These are phyloP conservation scores for Magallana ariakensis DNA, from an alignment of 1,140 invertebrate species.

Conservation along the genomic window DNA sequence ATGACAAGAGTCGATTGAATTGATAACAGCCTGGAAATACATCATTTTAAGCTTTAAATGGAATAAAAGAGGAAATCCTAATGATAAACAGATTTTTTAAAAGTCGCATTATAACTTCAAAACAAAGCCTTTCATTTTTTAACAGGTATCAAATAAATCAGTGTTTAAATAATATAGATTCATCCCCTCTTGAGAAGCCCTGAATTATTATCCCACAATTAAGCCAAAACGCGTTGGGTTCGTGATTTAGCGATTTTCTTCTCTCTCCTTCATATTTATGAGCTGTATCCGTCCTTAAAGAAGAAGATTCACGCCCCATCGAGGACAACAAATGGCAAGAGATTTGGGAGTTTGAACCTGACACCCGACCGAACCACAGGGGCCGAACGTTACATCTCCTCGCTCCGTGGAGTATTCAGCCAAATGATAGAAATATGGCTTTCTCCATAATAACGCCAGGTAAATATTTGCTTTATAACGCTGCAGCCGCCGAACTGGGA, in stretches of 20 bases:
- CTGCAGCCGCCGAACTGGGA: neutral
- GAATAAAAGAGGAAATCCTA: neutral
- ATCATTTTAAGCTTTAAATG: neutral
- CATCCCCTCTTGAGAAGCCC: neutral
- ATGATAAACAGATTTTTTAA: neutral
- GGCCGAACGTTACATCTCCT: conserved; percentile 32
- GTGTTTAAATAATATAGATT: neutral
- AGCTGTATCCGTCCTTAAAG: neutral
- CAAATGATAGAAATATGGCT: conserved; percentile 32
- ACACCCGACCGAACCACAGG: conserved; percentile 1
- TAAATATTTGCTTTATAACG: conserved; percentile 33
- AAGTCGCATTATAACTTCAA: conserved; percentile 8
- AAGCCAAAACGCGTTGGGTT: conserved; percentile 18
- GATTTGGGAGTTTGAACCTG: conserved; percentile 7
- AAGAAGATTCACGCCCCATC: neutral
- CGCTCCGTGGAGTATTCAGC: neutral
- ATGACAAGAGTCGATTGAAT: conserved; percentile 34
- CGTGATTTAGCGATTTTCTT: conserved; percentile 34
- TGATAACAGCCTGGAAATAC: conserved; percentile 15
- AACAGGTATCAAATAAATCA: conserved; percentile 28
- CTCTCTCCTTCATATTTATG: conserved; percentile 7
- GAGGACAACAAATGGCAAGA: conserved; percentile 20
- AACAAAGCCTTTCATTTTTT: conserved; percentile 20
- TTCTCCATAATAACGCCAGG: conserved; percentile 24
- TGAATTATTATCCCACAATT: conserved; percentile 29